phyloP scores from a whole-genome alignment of 2,888 invertebrate genomes.

The Protophormia terraenovae region DNA sequence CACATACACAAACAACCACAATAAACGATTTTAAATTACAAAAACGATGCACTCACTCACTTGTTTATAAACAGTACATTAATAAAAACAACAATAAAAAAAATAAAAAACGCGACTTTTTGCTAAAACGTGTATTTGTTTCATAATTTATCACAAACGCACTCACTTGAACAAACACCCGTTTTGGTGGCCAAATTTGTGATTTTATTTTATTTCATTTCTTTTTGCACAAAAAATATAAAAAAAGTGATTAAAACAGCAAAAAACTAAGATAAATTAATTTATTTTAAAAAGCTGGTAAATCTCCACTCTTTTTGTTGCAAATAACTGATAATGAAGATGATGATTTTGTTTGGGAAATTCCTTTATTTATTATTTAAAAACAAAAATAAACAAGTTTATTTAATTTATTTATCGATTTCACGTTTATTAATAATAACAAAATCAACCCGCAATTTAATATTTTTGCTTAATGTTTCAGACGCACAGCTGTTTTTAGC shows the following conservation, averaged over 20 bases:
- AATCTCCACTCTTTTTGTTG: background rate
- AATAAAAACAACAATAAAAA: background rate
- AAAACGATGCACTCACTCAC: background rate
- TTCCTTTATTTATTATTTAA: background rate
- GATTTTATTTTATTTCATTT: background rate
- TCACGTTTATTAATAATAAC: conserved; percentile 51
- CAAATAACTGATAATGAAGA: background rate
- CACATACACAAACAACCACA: conserved; percentile 11
- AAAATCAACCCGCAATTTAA: conserved; percentile 12
- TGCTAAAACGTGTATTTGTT: conserved; percentile 44
- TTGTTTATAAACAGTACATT: background rate
- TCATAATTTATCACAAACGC: conserved; percentile 24
- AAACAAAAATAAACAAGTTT: conserved; percentile 17
- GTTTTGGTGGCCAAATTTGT: conserved; percentile 8
- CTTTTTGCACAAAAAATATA: background rate
- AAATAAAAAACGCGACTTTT: conserved; percentile 12
- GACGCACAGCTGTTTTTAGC: conserved; percentile 57
- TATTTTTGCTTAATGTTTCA: conserved; percentile 13
- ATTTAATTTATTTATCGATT: conserved; percentile 43
- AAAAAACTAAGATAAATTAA: background rate
- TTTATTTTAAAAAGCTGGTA: background rate
- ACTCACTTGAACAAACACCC: background rate
- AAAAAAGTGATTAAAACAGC: background rate
- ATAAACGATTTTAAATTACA: background rate
- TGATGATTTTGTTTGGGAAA: conserved; percentile 7